phyloP scores from a whole-genome alignment of 2,888 invertebrate species.

The Drosophila multiciliata region DNA sequence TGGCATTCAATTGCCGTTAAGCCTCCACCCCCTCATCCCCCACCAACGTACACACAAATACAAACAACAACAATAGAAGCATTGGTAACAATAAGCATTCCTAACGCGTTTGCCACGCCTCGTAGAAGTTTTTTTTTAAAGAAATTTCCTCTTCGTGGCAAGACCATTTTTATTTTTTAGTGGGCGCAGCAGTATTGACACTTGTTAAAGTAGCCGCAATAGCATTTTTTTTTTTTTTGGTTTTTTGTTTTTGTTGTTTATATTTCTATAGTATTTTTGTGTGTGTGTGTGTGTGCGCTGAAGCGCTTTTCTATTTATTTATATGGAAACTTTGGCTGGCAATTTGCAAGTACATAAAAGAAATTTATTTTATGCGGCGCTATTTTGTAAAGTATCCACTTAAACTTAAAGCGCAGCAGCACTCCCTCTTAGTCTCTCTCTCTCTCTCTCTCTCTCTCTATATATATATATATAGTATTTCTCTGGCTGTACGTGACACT shows the following conservation, averaged over 20 bases:
- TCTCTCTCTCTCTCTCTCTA: not conserved
- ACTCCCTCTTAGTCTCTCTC: not conserved
- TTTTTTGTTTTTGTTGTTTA: constrained; percentile 14
- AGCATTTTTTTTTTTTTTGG: constrained; percentile 48
- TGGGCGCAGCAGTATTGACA: constrained; percentile 67
- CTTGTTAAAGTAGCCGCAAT: constrained; percentile 72
- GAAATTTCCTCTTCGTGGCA: constrained; percentile 52
- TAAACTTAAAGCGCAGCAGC: constrained; percentile 65
- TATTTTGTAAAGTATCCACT: constrained; percentile 80
- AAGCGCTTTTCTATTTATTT: constrained; percentile 75
- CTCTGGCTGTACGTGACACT: constrained; percentile 58
- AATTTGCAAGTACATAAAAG: constrained; percentile 80
- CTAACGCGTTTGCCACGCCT: constrained; percentile 63
- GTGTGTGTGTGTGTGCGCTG: constrained; percentile 50
- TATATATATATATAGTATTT: not conserved
- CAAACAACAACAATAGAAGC: constrained; percentile 22
- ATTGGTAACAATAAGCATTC: constrained; percentile 65
- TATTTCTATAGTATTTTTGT: constrained; percentile 19
- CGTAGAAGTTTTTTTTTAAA: constrained; percentile 63
- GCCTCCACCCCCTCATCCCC: constrained; percentile 18
- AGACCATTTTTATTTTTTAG: constrained; percentile 72
- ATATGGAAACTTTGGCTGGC: constrained; percentile 77
- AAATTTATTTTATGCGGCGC: constrained; percentile 76
- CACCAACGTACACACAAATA: constrained; percentile 18
- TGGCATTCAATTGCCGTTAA: constrained; percentile 78